Conservation (phyloP, 2,888 invertebrate genomes). For the Nemoura dubitans region DNA sequence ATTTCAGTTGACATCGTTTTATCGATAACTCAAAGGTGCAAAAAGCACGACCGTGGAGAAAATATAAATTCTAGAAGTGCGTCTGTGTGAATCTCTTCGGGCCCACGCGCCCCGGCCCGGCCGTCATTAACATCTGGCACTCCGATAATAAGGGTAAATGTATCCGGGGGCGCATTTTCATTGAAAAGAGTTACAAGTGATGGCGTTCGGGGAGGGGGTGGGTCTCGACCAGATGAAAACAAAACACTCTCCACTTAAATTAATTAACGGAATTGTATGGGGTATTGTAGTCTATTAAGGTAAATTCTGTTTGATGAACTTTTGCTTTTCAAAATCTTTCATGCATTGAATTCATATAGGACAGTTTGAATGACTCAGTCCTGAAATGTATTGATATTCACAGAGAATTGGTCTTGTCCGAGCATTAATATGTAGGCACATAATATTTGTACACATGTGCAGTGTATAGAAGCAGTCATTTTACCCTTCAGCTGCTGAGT, state of each 20-base stretch:
- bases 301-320: not conserved
- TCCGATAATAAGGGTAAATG: not conserved
- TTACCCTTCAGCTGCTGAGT: not conserved
- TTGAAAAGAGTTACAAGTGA: not conserved
- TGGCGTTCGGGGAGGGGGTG: not conserved
- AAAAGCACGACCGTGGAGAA: too few relatives aligned
- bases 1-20: not conserved
- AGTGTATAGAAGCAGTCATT: not conserved
- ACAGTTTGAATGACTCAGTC: not conserved
- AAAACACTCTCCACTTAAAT: constrained; percentile 27
- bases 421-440: not conserved
- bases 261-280: constrained; percentile 18
- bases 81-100: too few relatives aligned
- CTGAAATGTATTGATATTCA: not conserved
- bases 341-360: not conserved
- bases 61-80: too few relatives aligned
- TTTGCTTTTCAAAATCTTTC: constrained; percentile 5
- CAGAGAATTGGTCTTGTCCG: not conserved
- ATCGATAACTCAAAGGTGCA: too few relatives aligned
- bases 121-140: constrained; percentile 9
- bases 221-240: not conserved
- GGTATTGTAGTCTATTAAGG: not conserved
- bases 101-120: not conserved
- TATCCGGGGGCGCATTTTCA: not conserved
- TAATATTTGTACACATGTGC: not conserved